phyloP scores from a whole-genome alignment of 2,113 vertebrate genomes.

The Polypterus senegalus region DNA sequence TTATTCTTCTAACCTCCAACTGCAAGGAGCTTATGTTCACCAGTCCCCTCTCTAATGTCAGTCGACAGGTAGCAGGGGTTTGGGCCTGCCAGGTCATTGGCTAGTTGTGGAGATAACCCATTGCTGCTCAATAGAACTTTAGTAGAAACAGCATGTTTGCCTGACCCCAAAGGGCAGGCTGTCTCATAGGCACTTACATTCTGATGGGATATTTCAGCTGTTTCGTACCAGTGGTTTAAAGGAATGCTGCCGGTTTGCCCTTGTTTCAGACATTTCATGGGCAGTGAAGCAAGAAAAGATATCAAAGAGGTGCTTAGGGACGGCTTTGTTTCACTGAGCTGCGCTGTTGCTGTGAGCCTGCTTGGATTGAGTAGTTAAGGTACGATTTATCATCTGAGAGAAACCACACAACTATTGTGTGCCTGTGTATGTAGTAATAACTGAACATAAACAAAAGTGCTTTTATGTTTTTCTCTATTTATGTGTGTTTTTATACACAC shows the following conservation, averaged over 20 bases:
- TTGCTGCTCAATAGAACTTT: conserved; percentile 20
- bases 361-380: conserved; percentile 1
- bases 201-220: conserved; percentile 48
- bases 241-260: conserved; percentile 65
- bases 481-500: too few species aligned
- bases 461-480: too few species aligned
- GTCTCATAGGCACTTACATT: conserved; percentile 33
- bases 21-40: conserved; percentile 39
- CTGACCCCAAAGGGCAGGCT: conserved; percentile 36
- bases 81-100: conserved; percentile 46
- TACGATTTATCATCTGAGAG: too few species aligned
- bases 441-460: too few species aligned
- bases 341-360: not conserved
- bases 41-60: conserved; percentile 39
- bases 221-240: conserved; percentile 60
- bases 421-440: too few species aligned
- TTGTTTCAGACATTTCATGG: conserved; percentile 49
- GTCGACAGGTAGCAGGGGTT: conserved; percentile 57
- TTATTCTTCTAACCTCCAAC: conserved; percentile 15
- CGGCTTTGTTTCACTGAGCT: conserved; percentile 45
- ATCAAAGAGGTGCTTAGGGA: conserved; percentile 51
- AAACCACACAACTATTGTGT: too few species aligned
- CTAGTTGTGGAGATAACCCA: conserved; percentile 33
- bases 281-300: conserved; percentile 62
- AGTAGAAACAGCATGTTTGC: conserved; percentile 20